A percentile compares a stretch with the other conserved stretches of the same genome.
Evolutionary conservation across 2,113 vertebrate genomes (phyloP).

Genomic region (cat (Felis catus)): DNA sequence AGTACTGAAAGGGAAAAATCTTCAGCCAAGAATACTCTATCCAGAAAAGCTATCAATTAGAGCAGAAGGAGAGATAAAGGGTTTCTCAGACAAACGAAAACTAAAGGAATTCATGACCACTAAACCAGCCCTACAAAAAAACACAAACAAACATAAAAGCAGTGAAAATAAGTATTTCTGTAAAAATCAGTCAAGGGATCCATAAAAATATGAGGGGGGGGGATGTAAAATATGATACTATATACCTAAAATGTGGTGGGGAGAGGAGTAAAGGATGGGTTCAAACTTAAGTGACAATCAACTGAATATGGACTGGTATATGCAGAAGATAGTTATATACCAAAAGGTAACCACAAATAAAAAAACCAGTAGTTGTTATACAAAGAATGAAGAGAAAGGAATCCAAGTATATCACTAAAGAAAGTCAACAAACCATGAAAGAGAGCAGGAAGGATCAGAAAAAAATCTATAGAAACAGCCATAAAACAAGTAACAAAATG

Average conservation of each 20-base stretch:
- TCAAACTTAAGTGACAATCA: background rate
- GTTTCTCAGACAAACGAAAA: background rate
- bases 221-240: background rate
- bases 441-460: background rate
- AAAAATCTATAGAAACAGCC: background rate
- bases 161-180: background rate
- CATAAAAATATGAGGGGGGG: background rate
- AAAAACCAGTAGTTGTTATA: background rate
- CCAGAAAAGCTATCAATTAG: background rate
- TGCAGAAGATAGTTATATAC: background rate
- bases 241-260: background rate
- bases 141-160: background rate
- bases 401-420: background rate
- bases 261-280: background rate
- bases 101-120: background rate
- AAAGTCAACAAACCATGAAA: background rate
- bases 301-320: background rate
- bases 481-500: background rate
- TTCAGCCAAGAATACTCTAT: background rate
- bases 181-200: background rate
- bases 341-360: background rate
- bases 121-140: background rate
- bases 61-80: background rate
- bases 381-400: background rate
- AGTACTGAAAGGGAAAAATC: background rate